A percentile compares a stretch with the other conserved stretches of the same genome.
Evolutionary conservation across 2,888 invertebrate species (phyloP).

Genomic region (Teleogryllus oceanicus): DNA sequence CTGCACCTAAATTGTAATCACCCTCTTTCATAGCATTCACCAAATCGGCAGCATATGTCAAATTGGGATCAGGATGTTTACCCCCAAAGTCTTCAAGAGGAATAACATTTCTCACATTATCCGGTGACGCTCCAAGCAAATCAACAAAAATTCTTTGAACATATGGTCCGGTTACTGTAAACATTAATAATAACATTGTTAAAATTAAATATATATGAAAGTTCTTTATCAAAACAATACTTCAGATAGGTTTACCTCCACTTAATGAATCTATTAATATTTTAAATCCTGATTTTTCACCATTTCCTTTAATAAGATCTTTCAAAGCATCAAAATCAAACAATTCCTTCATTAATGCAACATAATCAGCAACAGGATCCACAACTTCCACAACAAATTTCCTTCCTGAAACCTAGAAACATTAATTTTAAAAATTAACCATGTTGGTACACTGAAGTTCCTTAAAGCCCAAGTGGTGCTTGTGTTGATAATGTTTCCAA

Average conservation of each 20-base stretch:
- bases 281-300: slow-evolving; percentile 64
- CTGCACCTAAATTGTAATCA: slow-evolving; percentile 80
- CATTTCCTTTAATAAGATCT: slow-evolving; percentile 65
- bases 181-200: slow-evolving; percentile 31
- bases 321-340: slow-evolving; percentile 88
- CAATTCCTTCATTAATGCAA: slow-evolving; percentile 87
- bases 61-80: slow-evolving; percentile 94
- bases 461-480: no score
- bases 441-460: not conserved
- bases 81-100: slow-evolving; percentile 96
- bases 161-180: slow-evolving; percentile 92
- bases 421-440: slow-evolving; percentile 32
- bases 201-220: slow-evolving; percentile 3
- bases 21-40: slow-evolving; percentile 62
- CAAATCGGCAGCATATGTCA: slow-evolving; percentile 80
- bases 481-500: no score
- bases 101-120: slow-evolving; percentile 69
- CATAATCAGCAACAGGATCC: slow-evolving; percentile 86
- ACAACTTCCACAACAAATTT: slow-evolving; percentile 82
- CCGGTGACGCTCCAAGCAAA: slow-evolving; percentile 72
- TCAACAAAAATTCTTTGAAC: slow-evolving; percentile 82
- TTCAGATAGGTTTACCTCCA: slow-evolving; percentile 65
- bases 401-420: slow-evolving; percentile 61
- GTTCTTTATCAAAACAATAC: not conserved
- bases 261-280: slow-evolving; percentile 91